These are phyloP conservation scores for Molossus molossus DNA, from an alignment of 2,797 vertebrate genomes.

Conservation along the genomic window DNA sequence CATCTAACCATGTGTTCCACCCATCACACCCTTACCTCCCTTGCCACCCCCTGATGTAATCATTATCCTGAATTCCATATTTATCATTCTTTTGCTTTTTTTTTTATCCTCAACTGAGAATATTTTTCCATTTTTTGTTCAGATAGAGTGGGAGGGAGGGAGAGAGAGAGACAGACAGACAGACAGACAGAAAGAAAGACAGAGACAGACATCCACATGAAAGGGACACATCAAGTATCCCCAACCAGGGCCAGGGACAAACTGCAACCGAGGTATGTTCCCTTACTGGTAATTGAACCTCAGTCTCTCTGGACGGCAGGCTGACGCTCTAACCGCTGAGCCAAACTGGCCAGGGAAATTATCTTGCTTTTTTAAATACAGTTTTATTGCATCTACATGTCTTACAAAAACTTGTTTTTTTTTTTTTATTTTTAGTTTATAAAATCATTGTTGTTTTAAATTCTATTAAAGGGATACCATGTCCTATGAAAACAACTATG, in stretches of 20 bases:
- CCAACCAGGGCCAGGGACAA: too few species aligned
- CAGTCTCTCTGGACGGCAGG: too few species aligned
- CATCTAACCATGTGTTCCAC: neutral
- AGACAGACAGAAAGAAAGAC: too few species aligned
- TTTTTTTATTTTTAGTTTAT: neutral
- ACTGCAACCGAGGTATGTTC: too few species aligned
- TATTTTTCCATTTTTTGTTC: too few species aligned
- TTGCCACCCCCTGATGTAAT: neutral
- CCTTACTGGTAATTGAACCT: too few species aligned
- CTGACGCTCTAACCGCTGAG: too few species aligned
- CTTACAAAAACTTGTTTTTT: neutral
- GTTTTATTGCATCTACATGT: conserved; percentile 23
- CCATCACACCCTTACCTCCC: neutral
- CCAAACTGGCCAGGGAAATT: too few species aligned
- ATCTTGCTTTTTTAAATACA: neutral
- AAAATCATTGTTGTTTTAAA: neutral
- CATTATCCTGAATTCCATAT: neutral
- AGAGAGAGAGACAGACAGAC: too few species aligned
- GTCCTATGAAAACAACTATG: neutral
- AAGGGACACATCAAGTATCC: too few species aligned
- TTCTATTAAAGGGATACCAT: neutral
- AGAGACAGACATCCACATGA: too few species aligned
- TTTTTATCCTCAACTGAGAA: neutral
- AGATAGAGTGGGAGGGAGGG: too few species aligned
- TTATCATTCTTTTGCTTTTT: neutral